Evolutionary conservation across 30 jellyfish, hydroid and myxozoan species (phyloP).

Genomic region (Turritopsis dohrnii): DNA sequence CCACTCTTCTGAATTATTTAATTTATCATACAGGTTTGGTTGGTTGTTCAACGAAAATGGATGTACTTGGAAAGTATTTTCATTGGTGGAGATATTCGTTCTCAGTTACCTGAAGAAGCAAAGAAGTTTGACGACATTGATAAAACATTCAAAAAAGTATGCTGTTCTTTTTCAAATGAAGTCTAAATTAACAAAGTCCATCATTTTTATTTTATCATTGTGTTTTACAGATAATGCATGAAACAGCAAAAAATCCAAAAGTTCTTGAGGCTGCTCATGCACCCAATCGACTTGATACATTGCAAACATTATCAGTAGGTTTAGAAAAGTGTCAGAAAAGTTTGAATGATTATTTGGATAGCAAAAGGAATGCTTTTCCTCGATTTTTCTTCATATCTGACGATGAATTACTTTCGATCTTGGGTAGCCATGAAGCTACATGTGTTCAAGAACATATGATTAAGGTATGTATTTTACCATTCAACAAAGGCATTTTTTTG

Average conservation of each 20-base stretch:
- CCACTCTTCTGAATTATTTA: too few relatives aligned
- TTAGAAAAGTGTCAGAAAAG: slow-evolving; percentile 91
- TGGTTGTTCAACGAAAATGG: slow-evolving; percentile 97
- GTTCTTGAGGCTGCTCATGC: slow-evolving; percentile 91
- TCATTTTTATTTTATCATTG: neutral
- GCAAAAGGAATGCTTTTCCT: slow-evolving; percentile 93
- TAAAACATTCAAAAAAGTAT: slow-evolving; percentile 77
- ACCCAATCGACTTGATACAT: slow-evolving; percentile 64
- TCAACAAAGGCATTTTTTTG: too few relatives aligned
- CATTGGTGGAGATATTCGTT: slow-evolving; percentile 95
- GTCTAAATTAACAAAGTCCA: neutral
- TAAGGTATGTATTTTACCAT: slow-evolving; percentile 48
- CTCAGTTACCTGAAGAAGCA: slow-evolving; percentile 97
- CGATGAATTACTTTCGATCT: slow-evolving; percentile 83
- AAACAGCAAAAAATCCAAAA: slow-evolving; percentile 77
- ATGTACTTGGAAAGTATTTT: slow-evolving; percentile 94
- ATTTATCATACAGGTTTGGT: slow-evolving; percentile 62
- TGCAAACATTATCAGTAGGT: slow-evolving; percentile 75
- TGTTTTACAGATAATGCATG: slow-evolving; percentile 80
- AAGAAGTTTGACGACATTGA: slow-evolving; percentile 93
- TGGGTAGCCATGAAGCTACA: slow-evolving; percentile 96
- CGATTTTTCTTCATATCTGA: slow-evolving; percentile 92
- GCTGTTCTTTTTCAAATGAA: neutral
- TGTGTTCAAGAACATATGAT: slow-evolving; percentile 98
- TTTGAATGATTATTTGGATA: slow-evolving; percentile 84